Base-by-base conservation (phyloP, 92 coral and sea anemone genomes). In the Actinostola sp. region DNA sequence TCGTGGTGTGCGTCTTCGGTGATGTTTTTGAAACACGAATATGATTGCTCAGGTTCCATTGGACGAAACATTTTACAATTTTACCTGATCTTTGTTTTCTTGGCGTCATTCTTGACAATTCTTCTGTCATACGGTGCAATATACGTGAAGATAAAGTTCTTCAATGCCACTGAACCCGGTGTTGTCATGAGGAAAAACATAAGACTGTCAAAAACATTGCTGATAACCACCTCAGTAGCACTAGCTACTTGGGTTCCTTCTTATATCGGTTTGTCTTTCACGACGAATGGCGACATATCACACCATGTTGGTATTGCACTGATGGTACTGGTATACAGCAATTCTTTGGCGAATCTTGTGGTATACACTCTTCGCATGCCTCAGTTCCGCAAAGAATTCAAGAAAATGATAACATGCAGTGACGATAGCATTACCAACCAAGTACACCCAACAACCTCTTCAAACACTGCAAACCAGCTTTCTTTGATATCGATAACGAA, bases 291-390 rank as follows among this genome's bases (percentile, higher is more conserved):
- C 29, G 16, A 5, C 13, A 1, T 29, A 16, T 23, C 50, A 20
- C 8, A 1, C 7, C 33, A 34, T 14, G 19, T 31, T 39, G 34
- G 27, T 39, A 15, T 68, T 11, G 15, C 48, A 1, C 30, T 68
- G 49, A 21, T 29, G 7, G n/a, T 56, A 32, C 46, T 50, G 19
- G 36, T 51, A 27, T 57, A 3, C 30, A 68, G 74, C 19, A 68
- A 68, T 32, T 68, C 74, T 1, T 68, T 68, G 29, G 33, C 43
- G n/a, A 68, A 68, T 56, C 28, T 68, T n/a, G 0, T 52, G 28
- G 74, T 68, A 6, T 68, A 68, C 25, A 30, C 63, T 2, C 28
- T 68, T n/a, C 57, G 74, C 6, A 50, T 68, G 74, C 62, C 74
- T 32, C 46, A n/a, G 4, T 68, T 68, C 51, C 57, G 74, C 17